Percentiles rank a stretch among this genome's conserved stretches.
Conservation (phyloP, 2,113 vertebrate species). For the Anoplopoma fimbria region DNA sequence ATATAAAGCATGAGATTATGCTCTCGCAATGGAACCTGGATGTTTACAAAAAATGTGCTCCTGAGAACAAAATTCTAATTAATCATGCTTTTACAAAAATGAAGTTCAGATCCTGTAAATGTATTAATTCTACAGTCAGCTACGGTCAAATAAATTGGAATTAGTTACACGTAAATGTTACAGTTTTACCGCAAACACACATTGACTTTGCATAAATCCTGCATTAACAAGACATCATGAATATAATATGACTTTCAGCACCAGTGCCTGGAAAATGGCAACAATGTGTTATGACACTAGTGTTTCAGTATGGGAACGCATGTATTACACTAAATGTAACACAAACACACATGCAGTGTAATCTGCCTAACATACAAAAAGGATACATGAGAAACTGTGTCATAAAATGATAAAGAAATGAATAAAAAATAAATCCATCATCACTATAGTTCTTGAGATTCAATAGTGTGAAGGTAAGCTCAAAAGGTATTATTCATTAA, state of each 20-base stretch:
- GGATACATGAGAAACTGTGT: background rate
- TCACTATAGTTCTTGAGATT: background rate
- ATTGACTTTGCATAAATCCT: background rate
- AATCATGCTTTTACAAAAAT: background rate
- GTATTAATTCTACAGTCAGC: background rate
- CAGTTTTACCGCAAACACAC: background rate
- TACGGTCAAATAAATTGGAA: background rate
- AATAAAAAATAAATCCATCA: background rate
- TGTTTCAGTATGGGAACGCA: background rate
- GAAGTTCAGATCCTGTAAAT: background rate
- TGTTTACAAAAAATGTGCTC: background rate
- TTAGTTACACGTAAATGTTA: background rate
- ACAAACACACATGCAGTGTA: background rate
- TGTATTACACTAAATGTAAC: background rate
- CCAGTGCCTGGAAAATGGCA: background rate
- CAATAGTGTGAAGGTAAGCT: background rate
- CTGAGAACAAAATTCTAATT: background rate
- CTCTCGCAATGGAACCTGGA: background rate
- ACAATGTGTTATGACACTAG: background rate
- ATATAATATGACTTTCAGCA: slow-evolving; percentile 4
- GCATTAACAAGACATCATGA: slow-evolving; percentile 13
- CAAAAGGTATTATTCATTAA: slow-evolving; percentile 18
- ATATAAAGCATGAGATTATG: background rate
- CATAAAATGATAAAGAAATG: background rate
- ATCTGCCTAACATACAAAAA: background rate